phyloP scores from a whole-genome alignment of 2,888 invertebrate species.

The Stratiomys singularior region DNA sequence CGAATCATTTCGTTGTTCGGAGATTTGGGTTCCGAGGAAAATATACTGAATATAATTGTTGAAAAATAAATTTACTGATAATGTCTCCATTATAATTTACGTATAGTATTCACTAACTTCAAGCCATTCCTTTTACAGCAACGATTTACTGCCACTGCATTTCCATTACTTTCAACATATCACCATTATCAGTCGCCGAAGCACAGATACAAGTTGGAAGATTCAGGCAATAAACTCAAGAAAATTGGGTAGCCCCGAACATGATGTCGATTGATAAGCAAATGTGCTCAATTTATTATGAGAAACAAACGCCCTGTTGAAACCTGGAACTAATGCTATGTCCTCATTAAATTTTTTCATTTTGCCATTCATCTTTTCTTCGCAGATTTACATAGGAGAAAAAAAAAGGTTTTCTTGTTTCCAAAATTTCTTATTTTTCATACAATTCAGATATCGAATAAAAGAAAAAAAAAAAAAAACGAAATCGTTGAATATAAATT shows the following conservation, averaged over 20 bases:
- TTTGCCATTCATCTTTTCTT: background rate
- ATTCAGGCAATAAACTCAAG: background rate
- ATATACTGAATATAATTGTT: too few relatives aligned
- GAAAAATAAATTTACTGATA: too few relatives aligned
- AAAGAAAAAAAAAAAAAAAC: background rate
- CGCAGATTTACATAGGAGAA: background rate
- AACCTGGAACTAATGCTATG: conserved; percentile 4
- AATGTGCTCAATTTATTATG: background rate
- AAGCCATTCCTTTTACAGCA: too few relatives aligned
- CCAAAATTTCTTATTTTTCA: background rate
- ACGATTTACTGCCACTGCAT: too few relatives aligned
- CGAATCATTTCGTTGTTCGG: too few relatives aligned
- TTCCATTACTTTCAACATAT: background rate
- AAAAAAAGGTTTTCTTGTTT: background rate
- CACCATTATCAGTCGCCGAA: too few relatives aligned
- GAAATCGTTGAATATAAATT: background rate
- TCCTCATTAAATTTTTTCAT: background rate
- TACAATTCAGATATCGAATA: too few relatives aligned
- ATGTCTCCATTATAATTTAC: too few relatives aligned
- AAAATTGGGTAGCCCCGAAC: conserved; percentile 11
- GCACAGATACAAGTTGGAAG: background rate
- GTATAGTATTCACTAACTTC: too few relatives aligned
- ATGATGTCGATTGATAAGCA: conserved; percentile 3
- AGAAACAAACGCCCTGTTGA: background rate
- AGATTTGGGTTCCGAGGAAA: too few relatives aligned